These are phyloP conservation scores for Pangasius larnaudii DNA, from an alignment of 2,797 vertebrate species.

Conservation along the genomic window DNA sequence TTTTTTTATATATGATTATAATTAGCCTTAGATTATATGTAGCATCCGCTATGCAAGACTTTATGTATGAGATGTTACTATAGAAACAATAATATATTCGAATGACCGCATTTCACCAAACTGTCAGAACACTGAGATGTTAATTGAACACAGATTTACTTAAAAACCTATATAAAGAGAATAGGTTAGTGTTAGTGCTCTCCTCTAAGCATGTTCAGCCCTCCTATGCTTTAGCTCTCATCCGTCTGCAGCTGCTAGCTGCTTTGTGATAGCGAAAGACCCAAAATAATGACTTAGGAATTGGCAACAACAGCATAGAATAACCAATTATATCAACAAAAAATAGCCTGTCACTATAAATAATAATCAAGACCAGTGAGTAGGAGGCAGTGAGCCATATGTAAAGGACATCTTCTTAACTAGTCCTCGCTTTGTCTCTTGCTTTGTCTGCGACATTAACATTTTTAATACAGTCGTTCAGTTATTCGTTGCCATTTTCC, in stretches of 20 bases:
- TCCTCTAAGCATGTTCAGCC: not conserved
- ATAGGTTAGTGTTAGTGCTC: not conserved
- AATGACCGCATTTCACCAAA: not conserved
- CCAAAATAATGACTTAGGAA: not conserved
- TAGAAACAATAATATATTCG: not conserved
- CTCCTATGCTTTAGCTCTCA: not conserved
- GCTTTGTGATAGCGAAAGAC: not conserved
- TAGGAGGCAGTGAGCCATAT: not conserved
- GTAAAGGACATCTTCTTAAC: not conserved
- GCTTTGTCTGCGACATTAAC: not conserved
- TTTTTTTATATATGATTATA: not conserved
- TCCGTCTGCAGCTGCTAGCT: not conserved
- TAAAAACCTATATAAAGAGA: not conserved
- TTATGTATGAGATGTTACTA: not conserved
- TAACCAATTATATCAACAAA: not conserved
- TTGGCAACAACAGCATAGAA: not conserved
- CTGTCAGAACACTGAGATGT: not conserved
- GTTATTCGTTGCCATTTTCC: not conserved
- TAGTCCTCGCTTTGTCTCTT: not conserved
- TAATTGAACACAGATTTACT: not conserved
- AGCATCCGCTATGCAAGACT: not conserved
- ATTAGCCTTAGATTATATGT: not conserved
- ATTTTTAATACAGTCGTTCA: not conserved
- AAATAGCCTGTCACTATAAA: not conserved
- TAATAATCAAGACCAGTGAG: not conserved